phyloP scores from a whole-genome alignment of 2,113 vertebrate genomes.

The Sus scrofa region T2T-Sscrofa CM000830.6:131687501-131688000 shows the following conservation, averaged over 20 bases:
- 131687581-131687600: background rate
- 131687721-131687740: background rate
- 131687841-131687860: background rate
- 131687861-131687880: background rate
- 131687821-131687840: background rate
- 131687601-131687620: conserved; percentile 20
- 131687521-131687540: background rate
- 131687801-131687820: background rate
- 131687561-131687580: background rate
- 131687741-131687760: background rate
- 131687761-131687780: background rate
- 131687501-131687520: background rate
- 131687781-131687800: background rate
- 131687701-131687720: background rate
- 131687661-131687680: background rate
- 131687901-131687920: background rate
- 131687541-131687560: background rate
- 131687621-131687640: background rate
- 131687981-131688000: background rate
- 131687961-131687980: background rate
- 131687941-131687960: background rate
- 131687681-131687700: background rate
- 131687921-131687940: background rate
- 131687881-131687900: background rate
- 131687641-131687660: conserved; percentile 1